A percentile compares a stretch with the other conserved stretches of the same genome.
These are phyloP conservation scores for Canis aureus DNA, from an alignment of 2,113 vertebrate genomes.

Conservation along the genomic window DNA sequence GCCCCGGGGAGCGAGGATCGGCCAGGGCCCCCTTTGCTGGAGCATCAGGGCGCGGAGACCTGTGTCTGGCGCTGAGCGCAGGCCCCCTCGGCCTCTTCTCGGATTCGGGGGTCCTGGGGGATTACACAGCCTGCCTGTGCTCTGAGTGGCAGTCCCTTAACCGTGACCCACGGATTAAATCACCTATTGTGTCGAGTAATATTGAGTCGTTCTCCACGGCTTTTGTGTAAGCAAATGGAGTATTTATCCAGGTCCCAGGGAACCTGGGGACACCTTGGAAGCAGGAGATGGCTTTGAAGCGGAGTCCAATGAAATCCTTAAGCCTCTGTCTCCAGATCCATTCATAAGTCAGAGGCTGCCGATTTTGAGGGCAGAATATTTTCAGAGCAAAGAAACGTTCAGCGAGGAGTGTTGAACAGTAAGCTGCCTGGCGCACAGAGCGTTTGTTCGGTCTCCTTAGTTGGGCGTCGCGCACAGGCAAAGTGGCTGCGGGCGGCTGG, in stretches of 20 bases:
- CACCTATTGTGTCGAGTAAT: constrained; percentile 23
- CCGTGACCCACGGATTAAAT: constrained; percentile 49
- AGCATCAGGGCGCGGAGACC: background rate
- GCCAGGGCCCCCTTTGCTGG: accelerated
- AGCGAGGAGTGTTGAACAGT: background rate
- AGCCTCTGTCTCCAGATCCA: background rate
- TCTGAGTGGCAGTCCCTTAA: constrained; percentile 13
- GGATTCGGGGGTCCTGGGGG: background rate
- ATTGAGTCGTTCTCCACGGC: constrained; percentile 42
- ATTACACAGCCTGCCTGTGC: background rate
- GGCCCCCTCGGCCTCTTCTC: background rate
- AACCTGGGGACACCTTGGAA: constrained; percentile 49
- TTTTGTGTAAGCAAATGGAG: constrained; percentile 64
- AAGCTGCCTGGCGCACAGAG: background rate
- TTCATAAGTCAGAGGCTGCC: background rate
- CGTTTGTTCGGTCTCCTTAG: background rate
- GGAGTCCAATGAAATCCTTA: constrained; percentile 62
- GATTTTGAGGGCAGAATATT: background rate
- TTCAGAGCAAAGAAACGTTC: background rate
- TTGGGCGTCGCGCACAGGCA: background rate
- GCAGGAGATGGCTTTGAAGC: constrained; percentile 76
- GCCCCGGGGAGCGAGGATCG: background rate
- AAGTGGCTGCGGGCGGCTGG: background rate
- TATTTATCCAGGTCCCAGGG: constrained; percentile 64
- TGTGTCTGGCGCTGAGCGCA: background rate